Evolutionary conservation across 2,113 vertebrate genomes (phyloP).

Genomic region (Stomatorhinus ivindoensis): DNA sequence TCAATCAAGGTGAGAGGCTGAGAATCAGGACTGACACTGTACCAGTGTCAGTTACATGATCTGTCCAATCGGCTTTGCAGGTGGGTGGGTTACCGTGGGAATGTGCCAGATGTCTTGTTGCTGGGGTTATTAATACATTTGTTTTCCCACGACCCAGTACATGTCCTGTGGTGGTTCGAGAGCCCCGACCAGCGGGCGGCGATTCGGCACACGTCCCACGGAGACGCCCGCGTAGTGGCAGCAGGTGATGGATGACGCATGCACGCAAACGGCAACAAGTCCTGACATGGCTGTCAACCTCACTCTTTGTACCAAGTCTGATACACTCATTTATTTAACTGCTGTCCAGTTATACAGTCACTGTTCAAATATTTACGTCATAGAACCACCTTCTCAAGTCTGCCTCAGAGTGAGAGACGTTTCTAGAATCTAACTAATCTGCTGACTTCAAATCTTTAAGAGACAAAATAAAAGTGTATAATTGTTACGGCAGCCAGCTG

Average conservation of each 20-base stretch:
- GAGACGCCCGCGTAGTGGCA: constrained; percentile 75
- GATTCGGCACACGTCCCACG: constrained; percentile 67
- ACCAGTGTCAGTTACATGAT: neutral
- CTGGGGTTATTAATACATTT: neutral
- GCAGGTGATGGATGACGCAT: constrained; percentile 66
- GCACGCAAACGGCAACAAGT: neutral
- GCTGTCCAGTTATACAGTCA: neutral
- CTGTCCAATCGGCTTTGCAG: neutral
- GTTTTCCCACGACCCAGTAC: constrained; percentile 56
- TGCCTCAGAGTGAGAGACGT: neutral
- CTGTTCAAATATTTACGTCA: neutral
- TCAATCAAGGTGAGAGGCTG: constrained; percentile 69
- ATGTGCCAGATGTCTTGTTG: neutral
- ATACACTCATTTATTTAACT: neutral
- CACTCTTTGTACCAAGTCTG: neutral
- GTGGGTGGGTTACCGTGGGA: neutral
- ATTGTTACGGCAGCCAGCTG: neutral
- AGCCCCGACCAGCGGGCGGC: constrained; percentile 68
- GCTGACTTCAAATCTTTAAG: neutral
- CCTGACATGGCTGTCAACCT: neutral
- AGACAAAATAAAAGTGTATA: neutral
- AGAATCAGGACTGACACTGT: neutral
- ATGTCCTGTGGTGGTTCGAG: constrained; percentile 80
- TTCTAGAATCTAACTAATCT: neutral
- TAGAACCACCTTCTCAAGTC: neutral